Base-by-base conservation (phyloP, 2,113 vertebrate species). In the Sylvia atricapilla region DNA sequence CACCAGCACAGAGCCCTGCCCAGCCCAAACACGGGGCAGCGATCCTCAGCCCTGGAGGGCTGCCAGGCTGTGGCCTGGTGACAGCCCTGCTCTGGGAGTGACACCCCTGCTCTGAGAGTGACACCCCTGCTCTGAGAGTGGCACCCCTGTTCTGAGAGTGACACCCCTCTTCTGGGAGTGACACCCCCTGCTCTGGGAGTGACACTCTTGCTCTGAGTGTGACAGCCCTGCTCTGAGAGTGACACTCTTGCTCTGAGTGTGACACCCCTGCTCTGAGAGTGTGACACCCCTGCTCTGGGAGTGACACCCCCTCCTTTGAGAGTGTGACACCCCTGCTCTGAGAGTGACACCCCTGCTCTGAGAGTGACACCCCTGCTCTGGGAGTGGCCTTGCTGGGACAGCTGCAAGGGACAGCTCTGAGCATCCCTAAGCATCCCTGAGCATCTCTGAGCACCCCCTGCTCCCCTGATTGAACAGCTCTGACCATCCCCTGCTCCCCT, bases 281-380 rank as follows among this genome's bases (percentile, higher is more conserved):
- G n/a, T 37, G 52, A 30, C 52, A 53, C 11, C 52, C 52, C 28
- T 21, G 59, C 37, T 9, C 25, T 20, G 41, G 6, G 14, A 6
- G 27, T 7, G 23, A 37, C 37, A 37, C 3, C n/a, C 18, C 31
- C 37, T 37, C 37, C n/a, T n/a, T n/a, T 37, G 37, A 37, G 37
- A 37, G 37, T 37, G 55, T 22, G 55, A n/a, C 55, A 56, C 9
- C 55, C 33, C 58, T 12, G 62, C 37, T 37, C 37, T 37, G 37
- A 37, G 37, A 37, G 37, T 37, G 52, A 30, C 52, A 53, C 11
- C 52, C 52, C 28, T 21, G 59, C 37, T 9, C 25, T 20, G 41
- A 14, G 14, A 6, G 27, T 7, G 23, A 37, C 37, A 37, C 3
- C n/a, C 18, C 31, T 1, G 2, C n/a, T n/a, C n/a, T n/a, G n/a